A percentile compares a stretch with the other conserved stretches of the same genome.
phyloP scores from a whole-genome alignment of 2,888 invertebrate genomes.

The Drosophila silvestris region DNA sequence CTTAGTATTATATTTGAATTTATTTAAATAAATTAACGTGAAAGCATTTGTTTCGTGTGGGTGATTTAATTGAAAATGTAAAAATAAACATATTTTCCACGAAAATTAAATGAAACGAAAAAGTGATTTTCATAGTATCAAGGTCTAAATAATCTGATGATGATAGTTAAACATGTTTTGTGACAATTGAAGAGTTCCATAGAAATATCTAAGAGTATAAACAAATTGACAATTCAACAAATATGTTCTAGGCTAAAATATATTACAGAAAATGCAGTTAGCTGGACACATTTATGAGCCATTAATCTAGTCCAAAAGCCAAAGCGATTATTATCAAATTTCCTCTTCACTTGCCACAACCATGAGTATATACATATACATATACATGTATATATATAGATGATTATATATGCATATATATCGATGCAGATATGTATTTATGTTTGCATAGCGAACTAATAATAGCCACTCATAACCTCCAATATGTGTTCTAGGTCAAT shows the following conservation, averaged over 20 bases:
- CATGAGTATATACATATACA: slow-evolving; percentile 27
- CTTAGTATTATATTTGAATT: not conserved
- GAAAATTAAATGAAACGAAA: not conserved
- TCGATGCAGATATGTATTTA: slow-evolving; percentile 8
- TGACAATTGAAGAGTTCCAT: not conserved
- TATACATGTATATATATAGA: slow-evolving; percentile 7
- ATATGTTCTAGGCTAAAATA: no score
- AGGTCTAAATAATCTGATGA: not conserved
- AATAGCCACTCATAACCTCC: slow-evolving; percentile 67
- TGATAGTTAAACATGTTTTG: not conserved
- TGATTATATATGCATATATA: slow-evolving; percentile 6
- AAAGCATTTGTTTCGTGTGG: not conserved
- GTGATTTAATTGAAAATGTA: not conserved
- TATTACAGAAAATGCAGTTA: not conserved
- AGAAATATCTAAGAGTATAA: not conserved
- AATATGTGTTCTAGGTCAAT: slow-evolving; percentile 72
- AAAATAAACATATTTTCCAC: not conserved
- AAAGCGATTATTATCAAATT: slow-evolving; percentile 47
- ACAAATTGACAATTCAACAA: not conserved
- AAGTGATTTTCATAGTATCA: not conserved
- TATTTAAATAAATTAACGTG: not conserved
- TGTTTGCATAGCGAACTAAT: slow-evolving; percentile 49
- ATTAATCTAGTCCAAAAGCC: slow-evolving; percentile 45
- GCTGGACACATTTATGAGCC: slow-evolving; percentile 36
- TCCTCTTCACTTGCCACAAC: slow-evolving; percentile 28